phyloP scores from a whole-genome alignment of 2,797 vertebrate species.

The Falco novaeseelandiae region DNA sequence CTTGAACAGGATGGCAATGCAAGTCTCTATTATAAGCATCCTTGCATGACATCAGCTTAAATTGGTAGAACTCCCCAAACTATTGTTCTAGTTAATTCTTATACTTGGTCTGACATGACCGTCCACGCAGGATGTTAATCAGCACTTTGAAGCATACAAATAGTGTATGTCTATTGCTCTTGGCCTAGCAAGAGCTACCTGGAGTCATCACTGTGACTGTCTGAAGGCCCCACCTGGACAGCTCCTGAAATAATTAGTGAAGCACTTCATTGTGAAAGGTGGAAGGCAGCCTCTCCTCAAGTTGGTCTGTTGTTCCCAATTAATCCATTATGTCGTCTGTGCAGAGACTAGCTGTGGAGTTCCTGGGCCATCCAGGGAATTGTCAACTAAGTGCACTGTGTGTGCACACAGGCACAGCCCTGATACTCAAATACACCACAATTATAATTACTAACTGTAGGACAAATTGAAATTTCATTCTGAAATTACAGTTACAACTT shows the following conservation, averaged over 20 bases:
- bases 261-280: background rate
- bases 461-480: background rate
- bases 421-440: background rate
- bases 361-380: background rate
- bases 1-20: background rate
- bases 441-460: background rate
- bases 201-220: background rate
- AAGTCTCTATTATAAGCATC: background rate
- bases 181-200: background rate
- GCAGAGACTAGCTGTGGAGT: background rate
- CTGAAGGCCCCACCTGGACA: background rate
- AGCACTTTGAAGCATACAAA: background rate
- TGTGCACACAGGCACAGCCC: background rate
- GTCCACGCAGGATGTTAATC: background rate
- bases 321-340: background rate
- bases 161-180: background rate
- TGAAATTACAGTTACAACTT: background rate
- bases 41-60: background rate
- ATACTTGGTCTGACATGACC: background rate
- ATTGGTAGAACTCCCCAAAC: background rate
- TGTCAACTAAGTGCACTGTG: background rate
- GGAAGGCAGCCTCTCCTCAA: background rate
- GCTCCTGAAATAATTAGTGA: background rate
- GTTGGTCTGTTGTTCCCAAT: background rate
- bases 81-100: background rate